Evolutionary conservation across 2,113 vertebrate genomes (phyloP), one percentile per base, ranked within the genome.

Genomic region (Porphyrio hochstetteri): DNA sequence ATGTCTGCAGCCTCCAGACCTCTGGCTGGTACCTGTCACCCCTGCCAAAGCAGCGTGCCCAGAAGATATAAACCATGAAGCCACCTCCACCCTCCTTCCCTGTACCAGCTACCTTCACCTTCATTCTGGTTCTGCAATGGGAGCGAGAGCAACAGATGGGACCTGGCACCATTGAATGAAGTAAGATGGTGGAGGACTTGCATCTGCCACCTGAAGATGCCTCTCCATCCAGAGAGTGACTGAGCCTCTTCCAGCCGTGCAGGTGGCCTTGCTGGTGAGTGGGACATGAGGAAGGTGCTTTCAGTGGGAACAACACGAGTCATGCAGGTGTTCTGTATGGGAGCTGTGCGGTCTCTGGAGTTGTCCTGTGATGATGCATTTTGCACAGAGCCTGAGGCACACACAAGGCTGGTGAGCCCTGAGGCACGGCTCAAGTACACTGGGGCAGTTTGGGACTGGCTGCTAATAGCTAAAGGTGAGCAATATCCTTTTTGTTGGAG

Each of bases 121-220:
- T 2, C n/a, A 14, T 46, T 24, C n/a, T 82, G 65, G 16, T 19
- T 70, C 56, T 10, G 13, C 84, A 64, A 48, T 28, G 59, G 68
- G 7, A 53, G 38, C 8, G 4, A 48, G 0, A 55, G 27, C 38
- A 60, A 21, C 23, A 31, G 52, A 44, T 0, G 4, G 33, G 25
- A 52, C 16, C 17, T 46, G 55, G 38, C 44, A 40, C 25, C 0
- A 0, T 4, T 9, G 28, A 9, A 16, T 16, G 20, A 20, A 21
- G 16, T 4, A 8, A n/a, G 61, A 16, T 24, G 77, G 35, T 4
- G 69, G n/a, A 63, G 21, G 36, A 50, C 57, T 82, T 46, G 19
- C 27, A 42, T 67, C 46, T 35, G 36, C 10, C 35, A 16, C 8
- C 35, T 0, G 0, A 38, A 35, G 81, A 48, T 29, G 35, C 1